Percentiles rank a stretch among this genome's conserved stretches.
Evolutionary conservation across 2,113 vertebrate genomes (phyloP).

Genomic region (Alligator sinensis): DNA sequence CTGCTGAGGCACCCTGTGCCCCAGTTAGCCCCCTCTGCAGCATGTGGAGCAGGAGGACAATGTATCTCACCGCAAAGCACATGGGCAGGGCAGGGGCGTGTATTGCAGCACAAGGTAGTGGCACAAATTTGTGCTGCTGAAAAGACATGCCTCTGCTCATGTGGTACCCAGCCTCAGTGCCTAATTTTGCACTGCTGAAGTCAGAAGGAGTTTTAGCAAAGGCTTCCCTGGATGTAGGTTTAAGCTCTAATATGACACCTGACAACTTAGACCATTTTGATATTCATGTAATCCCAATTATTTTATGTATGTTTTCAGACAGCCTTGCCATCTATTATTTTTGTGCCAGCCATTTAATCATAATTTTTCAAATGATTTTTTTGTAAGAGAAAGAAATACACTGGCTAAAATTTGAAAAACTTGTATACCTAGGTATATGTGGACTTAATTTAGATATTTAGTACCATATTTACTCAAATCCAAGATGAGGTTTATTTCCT

Average conservation of each 20-base stretch:
- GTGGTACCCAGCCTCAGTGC: neutral
- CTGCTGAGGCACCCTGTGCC: no score
- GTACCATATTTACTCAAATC: no score
- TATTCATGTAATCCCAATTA: neutral
- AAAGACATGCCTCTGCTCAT: no score
- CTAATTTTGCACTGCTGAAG: neutral
- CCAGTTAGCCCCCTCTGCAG: no score
- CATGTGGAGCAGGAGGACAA: no score
- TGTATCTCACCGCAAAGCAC: no score
- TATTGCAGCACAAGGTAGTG: no score
- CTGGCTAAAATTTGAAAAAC: neutral
- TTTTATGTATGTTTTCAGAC: neutral
- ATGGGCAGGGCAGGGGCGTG: no score
- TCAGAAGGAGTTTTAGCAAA: constrained; percentile 23
- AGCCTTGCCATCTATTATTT: neutral
- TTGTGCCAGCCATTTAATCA: neutral
- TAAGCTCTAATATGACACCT: neutral
- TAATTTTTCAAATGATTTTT: neutral
- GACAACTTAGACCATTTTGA: neutral
- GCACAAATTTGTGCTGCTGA: no score
- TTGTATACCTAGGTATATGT: neutral
- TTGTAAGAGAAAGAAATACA: neutral
- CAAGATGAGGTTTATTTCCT: no score
- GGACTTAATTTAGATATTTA: neutral
- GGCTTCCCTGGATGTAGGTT: neutral